phyloP scores from a whole-genome alignment of 2,888 invertebrate genomes.

The Eurytoma adleriae region DNA sequence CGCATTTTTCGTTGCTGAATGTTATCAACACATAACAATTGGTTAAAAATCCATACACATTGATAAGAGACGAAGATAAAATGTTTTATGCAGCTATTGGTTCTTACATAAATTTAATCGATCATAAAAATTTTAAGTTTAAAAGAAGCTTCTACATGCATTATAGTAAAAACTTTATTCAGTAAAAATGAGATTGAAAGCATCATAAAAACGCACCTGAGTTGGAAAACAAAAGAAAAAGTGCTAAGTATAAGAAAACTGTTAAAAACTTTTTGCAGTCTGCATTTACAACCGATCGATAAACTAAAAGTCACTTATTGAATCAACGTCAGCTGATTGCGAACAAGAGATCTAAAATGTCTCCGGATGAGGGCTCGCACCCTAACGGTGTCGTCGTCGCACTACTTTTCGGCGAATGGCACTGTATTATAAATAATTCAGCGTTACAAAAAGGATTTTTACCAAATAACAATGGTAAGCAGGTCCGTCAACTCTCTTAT shows the following conservation, averaged over 20 bases:
- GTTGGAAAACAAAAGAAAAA: background rate
- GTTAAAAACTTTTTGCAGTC: background rate
- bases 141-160: conserved; percentile 9
- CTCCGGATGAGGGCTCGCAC: background rate
- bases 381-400: background rate
- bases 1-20: no score
- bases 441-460: background rate
- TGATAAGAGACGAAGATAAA: no score
- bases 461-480: background rate
- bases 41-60: no score
- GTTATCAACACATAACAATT: no score
- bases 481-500: conserved; percentile 16
- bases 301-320: conserved; percentile 8
- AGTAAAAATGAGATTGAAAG: conserved; percentile 19
- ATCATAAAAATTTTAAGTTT: conserved; percentile 14
- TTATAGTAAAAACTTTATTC: conserved; percentile 27
- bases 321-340: no score
- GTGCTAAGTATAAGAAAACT: background rate
- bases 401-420: background rate
- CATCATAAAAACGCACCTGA: background rate
- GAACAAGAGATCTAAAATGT: background rate
- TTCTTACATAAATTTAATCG: background rate
- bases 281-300: conserved; percentile 6
- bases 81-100: background rate
- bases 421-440: background rate